These are phyloP conservation scores for Pygoscelis adeliae DNA, from an alignment of 2,113 vertebrate genomes.

Conservation along the genomic window DNA sequence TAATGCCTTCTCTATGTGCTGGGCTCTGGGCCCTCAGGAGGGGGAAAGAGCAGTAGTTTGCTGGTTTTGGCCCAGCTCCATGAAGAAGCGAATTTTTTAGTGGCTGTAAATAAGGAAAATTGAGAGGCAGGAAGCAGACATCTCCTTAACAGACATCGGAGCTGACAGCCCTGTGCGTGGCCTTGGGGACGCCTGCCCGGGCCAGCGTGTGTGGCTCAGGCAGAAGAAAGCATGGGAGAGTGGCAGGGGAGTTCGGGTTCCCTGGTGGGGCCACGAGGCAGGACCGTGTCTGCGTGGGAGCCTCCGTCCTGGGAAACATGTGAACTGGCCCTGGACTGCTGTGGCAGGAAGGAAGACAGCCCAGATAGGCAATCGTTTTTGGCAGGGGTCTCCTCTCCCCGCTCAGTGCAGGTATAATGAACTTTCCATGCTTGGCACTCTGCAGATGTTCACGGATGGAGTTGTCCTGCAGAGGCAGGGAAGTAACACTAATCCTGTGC, in stretches of 20 bases:
- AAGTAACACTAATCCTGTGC: rapidly evolving
- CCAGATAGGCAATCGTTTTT: background rate
- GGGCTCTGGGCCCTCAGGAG: conserved; percentile 28
- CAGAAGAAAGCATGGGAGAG: background rate
- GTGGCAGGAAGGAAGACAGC: background rate
- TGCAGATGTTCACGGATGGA: rapidly evolving
- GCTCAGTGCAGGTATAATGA: background rate
- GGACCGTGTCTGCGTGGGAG: background rate
- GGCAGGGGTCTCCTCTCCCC: background rate
- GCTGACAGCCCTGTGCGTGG: background rate
- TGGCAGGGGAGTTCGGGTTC: background rate
- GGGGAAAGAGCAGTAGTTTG: conserved; percentile 41
- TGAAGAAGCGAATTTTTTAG: background rate
- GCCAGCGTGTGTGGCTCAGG: background rate
- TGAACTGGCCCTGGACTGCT: background rate
- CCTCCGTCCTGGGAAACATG: background rate
- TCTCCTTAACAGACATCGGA: background rate
- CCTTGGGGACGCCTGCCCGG: background rate
- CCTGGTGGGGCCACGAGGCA: rapidly evolving
- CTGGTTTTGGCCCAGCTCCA: conserved; percentile 60
- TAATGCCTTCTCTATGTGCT: conserved; percentile 44
- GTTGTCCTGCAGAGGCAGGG: background rate
- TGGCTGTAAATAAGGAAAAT: conserved; percentile 19
- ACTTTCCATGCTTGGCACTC: background rate
- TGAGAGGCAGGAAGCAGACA: background rate